Percentiles rank a stretch among this genome's conserved stretches.
phyloP scores from a whole-genome alignment of 2,888 invertebrate species.

The Eupithecia pulchellata region DNA sequence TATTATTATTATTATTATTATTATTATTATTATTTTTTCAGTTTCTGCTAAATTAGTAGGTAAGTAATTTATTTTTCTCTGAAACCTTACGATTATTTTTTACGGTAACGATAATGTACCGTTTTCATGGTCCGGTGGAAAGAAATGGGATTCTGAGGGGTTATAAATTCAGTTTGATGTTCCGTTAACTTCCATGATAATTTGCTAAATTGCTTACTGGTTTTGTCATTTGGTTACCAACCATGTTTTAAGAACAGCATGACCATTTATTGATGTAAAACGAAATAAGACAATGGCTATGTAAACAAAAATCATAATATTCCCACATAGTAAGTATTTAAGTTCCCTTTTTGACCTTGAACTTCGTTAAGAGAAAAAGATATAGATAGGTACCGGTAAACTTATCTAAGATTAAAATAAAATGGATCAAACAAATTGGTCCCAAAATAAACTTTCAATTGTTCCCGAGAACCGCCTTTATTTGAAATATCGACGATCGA shows the following conservation, averaged over 20 bases:
- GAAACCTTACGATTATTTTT: constrained; percentile 38
- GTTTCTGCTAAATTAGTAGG: neutral
- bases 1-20: no score
- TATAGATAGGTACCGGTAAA: no score
- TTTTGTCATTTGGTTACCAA: no score
- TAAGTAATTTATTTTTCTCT: constrained; percentile 17
- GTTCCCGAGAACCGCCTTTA: constrained; percentile 8
- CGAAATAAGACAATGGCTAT: neutral
- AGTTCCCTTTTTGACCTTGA: neutral
- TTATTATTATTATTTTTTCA: no score
- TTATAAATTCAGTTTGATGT: constrained; percentile 41
- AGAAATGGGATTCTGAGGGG: constrained; percentile 30
- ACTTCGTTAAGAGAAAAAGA: neutral
- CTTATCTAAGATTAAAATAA: neutral
- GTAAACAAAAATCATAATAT: no score
- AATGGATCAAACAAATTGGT: neutral
- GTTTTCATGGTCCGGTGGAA: constrained; percentile 40
- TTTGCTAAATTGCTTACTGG: constrained; percentile 27
- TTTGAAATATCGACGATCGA: constrained; percentile 31
- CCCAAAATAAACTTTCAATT: constrained; percentile 18
- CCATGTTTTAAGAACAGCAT: neutral
- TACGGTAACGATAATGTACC: constrained; percentile 42
- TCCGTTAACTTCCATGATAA: constrained; percentile 32
- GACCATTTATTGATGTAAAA: neutral
- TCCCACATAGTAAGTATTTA: no score